Percentiles rank a stretch among this genome's conserved stretches.
phyloP scores from a whole-genome alignment of 2,797 vertebrate genomes.

The Myripristis murdjan region DNA sequence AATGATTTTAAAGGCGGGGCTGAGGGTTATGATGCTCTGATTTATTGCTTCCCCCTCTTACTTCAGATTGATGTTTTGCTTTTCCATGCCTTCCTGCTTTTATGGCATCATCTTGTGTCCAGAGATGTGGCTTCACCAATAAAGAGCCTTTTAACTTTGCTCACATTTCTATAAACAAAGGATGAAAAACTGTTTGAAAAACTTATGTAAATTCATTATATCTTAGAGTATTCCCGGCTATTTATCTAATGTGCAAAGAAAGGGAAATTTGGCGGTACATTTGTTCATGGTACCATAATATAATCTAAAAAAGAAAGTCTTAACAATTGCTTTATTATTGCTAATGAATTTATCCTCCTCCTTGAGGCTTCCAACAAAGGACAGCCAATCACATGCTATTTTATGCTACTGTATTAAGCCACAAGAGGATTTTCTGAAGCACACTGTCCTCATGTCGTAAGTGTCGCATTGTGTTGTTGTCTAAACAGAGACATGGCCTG shows the following conservation, averaged over 20 bases:
- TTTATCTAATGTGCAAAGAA: conserved; percentile 37
- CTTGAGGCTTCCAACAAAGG: conserved; percentile 72
- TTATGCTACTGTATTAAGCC: conserved; percentile 69
- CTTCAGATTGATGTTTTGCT: conserved; percentile 88
- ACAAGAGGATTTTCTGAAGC: conserved; percentile 74
- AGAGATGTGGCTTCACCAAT: conserved; percentile 87
- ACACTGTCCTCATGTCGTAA: conserved; percentile 69
- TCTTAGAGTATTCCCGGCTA: conserved; percentile 44
- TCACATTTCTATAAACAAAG: conserved; percentile 84
- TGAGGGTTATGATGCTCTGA: conserved; percentile 83
- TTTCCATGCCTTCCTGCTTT: conserved; percentile 84
- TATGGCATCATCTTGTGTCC: conserved; percentile 89
- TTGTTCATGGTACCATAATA: conserved; percentile 38
- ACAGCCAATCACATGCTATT: conserved; percentile 71
- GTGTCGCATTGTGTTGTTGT: conserved; percentile 79
- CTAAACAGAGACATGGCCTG: conserved; percentile 83
- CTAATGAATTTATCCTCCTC: conserved; percentile 74
- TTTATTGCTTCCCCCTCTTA: conserved; percentile 86
- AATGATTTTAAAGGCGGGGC: conserved; percentile 87
- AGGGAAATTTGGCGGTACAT: conserved; percentile 32
- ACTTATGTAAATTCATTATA: conserved; percentile 69
- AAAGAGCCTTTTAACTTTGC: conserved; percentile 89
- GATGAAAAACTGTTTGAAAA: conserved; percentile 75
- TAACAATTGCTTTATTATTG: conserved; percentile 65
- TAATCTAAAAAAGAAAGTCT: conserved; percentile 53